Conservation (phyloP, 1,140 invertebrate genomes). For the Drosophila repletoides region DNA sequence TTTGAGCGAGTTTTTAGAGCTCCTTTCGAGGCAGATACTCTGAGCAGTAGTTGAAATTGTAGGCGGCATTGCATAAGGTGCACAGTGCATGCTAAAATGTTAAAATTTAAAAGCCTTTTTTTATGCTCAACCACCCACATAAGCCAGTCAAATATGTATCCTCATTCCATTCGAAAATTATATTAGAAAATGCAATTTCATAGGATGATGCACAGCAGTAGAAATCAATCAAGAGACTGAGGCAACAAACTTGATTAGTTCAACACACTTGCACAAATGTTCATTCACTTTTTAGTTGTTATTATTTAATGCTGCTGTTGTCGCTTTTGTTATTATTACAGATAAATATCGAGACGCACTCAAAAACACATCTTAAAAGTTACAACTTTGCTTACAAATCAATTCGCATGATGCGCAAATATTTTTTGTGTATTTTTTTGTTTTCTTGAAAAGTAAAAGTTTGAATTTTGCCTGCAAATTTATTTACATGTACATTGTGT, state of each 20-base stretch:
- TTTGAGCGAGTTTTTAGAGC: constrained; percentile 7
- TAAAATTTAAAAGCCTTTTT: constrained; percentile 71
- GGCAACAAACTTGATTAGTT: constrained; percentile 68
- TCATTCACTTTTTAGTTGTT: background rate
- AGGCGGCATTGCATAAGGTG: constrained; percentile 59
- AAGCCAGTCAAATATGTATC: too few relatives aligned
- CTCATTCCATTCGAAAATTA: constrained; percentile 25
- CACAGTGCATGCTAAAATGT: constrained; percentile 53
- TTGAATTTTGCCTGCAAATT: constrained; percentile 54
- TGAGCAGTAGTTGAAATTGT: background rate
- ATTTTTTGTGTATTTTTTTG: constrained; percentile 28
- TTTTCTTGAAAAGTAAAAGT: constrained; percentile 66
- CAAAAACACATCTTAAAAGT: constrained; percentile 45
- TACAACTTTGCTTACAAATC: constrained; percentile 57
- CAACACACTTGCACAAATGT: constrained; percentile 36
- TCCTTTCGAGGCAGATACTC: constrained; percentile 5
- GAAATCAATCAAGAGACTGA: constrained; percentile 68
- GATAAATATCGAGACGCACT: constrained; percentile 44
- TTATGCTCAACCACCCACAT: constrained; percentile 49
- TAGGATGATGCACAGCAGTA: constrained; percentile 29
- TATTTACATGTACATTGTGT: constrained; percentile 58
- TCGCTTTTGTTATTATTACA: background rate
- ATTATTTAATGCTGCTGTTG: background rate
- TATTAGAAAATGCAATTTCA: constrained; percentile 36
- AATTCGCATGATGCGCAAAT: constrained; percentile 76